These are phyloP conservation scores for Halcyon smyrnensis DNA, from an alignment of 2,797 vertebrate species.

Conservation along the genomic window DNA sequence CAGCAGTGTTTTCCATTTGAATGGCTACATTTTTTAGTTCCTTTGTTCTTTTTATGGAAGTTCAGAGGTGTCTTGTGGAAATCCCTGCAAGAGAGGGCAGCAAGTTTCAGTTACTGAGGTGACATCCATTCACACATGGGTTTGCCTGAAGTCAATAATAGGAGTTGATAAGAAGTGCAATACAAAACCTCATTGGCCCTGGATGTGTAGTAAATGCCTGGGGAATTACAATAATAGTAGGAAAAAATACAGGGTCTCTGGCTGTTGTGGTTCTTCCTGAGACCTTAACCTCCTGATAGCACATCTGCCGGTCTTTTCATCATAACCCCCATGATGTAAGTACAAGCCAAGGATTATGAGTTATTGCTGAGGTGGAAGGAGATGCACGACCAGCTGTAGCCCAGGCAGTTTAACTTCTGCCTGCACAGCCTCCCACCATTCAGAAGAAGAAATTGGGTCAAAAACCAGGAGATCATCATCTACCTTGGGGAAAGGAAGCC, in stretches of 20 bases:
- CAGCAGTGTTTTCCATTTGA: background rate
- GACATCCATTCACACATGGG: too few species aligned
- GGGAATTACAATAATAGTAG: background rate
- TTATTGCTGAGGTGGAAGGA: background rate
- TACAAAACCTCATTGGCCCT: background rate
- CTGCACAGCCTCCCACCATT: background rate
- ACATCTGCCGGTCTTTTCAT: background rate
- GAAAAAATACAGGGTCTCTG: background rate
- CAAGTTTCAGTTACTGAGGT: too few species aligned
- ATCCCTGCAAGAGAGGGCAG: background rate
- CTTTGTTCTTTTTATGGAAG: background rate
- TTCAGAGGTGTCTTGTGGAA: background rate
- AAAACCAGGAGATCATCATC: background rate
- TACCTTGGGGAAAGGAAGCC: background rate
- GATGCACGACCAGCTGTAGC: background rate
- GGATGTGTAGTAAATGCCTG: background rate
- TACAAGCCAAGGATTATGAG: background rate
- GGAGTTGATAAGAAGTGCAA: background rate
- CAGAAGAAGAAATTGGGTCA: background rate
- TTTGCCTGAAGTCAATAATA: too few species aligned
- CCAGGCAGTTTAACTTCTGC: background rate
- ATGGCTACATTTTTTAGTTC: background rate
- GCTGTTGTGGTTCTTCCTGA: background rate
- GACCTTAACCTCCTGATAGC: background rate
- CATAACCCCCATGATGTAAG: background rate